A percentile compares a stretch with the other conserved stretches of the same genome.
These are phyloP conservation scores for Urocynchramus pylzowi DNA, from an alignment of 2,113 vertebrate genomes.

Conservation along the genomic window DNA sequence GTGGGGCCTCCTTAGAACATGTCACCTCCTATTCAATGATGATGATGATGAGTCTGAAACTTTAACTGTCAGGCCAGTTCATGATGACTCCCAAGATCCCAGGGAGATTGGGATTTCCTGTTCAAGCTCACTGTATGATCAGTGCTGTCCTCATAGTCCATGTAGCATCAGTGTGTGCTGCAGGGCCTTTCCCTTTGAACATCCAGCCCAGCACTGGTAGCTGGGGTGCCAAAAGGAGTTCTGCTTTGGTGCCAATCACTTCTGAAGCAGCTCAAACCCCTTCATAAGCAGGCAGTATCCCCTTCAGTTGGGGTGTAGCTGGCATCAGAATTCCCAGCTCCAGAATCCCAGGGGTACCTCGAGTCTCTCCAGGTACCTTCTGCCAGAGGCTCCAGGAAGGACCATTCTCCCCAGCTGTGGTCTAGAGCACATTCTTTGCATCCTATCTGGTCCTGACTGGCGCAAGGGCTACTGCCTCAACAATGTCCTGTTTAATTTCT, in stretches of 20 bases:
- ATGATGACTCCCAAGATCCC: not conserved
- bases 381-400: not conserved
- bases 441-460: not conserved
- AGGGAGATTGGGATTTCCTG: not conserved
- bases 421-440: not conserved
- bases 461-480: not conserved
- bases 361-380: not conserved
- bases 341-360: not conserved
- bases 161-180: not conserved
- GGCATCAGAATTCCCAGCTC: not conserved
- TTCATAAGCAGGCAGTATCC: not conserved
- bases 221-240: not conserved
- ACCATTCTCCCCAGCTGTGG: not conserved
- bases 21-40: not conserved
- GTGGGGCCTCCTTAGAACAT: not conserved
- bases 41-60: not conserved
- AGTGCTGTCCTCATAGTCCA: not conserved
- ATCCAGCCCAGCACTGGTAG: not conserved
- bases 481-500: not conserved
- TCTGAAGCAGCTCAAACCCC: not conserved
- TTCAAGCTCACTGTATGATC: not conserved
- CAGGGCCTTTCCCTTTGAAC: not conserved
- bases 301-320: not conserved
- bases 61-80: not conserved
- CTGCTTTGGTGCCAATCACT: not conserved